Conservation (phyloP, 2,888 invertebrate genomes). For the Euproctis similis region DNA sequence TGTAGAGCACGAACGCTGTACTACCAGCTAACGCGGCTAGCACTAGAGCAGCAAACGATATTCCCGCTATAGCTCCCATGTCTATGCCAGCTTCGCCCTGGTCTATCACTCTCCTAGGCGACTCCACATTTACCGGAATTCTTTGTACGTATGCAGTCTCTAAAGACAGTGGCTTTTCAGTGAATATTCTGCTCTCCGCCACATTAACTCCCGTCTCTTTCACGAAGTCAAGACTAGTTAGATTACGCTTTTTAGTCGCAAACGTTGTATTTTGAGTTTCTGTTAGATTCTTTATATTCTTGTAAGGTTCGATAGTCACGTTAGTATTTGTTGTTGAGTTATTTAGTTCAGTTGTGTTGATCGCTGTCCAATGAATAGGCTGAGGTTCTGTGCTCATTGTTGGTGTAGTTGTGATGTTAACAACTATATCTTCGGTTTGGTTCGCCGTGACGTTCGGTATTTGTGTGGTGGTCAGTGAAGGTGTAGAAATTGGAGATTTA, state of each 20-base stretch:
- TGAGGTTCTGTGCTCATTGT: slow-evolving; percentile 31
- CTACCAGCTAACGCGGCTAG: slow-evolving; percentile 79
- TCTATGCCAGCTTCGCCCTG: slow-evolving; percentile 61
- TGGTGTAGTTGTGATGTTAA: slow-evolving; percentile 18
- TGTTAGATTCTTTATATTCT: slow-evolving; percentile 30
- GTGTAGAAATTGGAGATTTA: slow-evolving; percentile 29
- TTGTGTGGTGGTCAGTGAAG: slow-evolving; percentile 22
- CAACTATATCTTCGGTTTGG: slow-evolving; percentile 17
- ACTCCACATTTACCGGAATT: slow-evolving; percentile 59
- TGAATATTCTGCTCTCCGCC: slow-evolving; percentile 59
- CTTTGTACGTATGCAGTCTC: slow-evolving; percentile 61
- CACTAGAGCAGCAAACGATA: slow-evolving; percentile 80
- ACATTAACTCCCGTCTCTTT: slow-evolving; percentile 46
- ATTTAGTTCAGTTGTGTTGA: slow-evolving; percentile 21
- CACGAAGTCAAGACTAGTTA: slow-evolving; percentile 50
- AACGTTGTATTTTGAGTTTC: slow-evolving; percentile 48
- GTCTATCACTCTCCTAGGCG: slow-evolving; percentile 56
- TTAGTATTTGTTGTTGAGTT: slow-evolving; percentile 31
- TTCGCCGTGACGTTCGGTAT: slow-evolving; percentile 35
- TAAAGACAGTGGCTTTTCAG: slow-evolving; percentile 61
- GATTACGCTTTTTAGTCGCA: slow-evolving; percentile 44
- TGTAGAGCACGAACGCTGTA: slow-evolving; percentile 80
- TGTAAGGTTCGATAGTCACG: slow-evolving; percentile 23
- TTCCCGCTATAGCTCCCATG: slow-evolving; percentile 80
- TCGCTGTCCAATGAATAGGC: slow-evolving; percentile 50